Base-by-base conservation (phyloP, 1,140 invertebrate genomes). In the Brachionus angularis region DNA sequence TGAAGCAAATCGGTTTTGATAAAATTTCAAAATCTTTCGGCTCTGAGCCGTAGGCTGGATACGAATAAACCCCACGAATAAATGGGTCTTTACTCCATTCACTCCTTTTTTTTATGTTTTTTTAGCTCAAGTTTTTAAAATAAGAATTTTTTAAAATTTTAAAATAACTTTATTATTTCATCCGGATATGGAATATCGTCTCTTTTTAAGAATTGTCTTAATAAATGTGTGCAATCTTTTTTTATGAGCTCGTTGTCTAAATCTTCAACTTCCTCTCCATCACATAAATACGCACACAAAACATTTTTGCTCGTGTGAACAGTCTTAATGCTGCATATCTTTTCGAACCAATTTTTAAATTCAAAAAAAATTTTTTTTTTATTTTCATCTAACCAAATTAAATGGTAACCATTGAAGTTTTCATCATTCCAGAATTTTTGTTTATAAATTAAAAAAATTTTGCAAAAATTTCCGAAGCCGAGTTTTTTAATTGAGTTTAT, bases 31-130 rank as follows among this genome's bases (percentile, higher is more conserved):
- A 34, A 36, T 67, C 62, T 25, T 23, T 18, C 8, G 39, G 23
- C 12, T 67, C 7, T 5, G 42, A 31, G 14, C 78, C 78, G 29
- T 33, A 50, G 8, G 62, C 25, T 12, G 21, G 33, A 34, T 27
- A 67, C 0, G 62, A 47, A 31, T 67, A 67, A 1, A 42, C 31
- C 0, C 62, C 62, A n/a, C 36, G 33, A 10, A 50, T 34, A 10
- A 47, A 29, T 23, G 14, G 14, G 36, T 47, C 47, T 0, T 39
- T 47, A 12, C 47, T 46, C 62, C 62, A 67, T 34, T 47, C 47
- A 12, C n/a, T n/a, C n/a, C n/a, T n/a, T n/a, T n/a, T n/a, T n/a
- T n/a, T n/a, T n/a, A n/a, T n/a, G n/a, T n/a, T n/a, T n/a, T n/a
- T n/a, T n/a, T n/a, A n/a, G n/a, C n/a, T n/a, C n/a, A n/a, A n/a